Base-by-base conservation (phyloP, 2,797 vertebrate species). In the Cygnus olor region DNA sequence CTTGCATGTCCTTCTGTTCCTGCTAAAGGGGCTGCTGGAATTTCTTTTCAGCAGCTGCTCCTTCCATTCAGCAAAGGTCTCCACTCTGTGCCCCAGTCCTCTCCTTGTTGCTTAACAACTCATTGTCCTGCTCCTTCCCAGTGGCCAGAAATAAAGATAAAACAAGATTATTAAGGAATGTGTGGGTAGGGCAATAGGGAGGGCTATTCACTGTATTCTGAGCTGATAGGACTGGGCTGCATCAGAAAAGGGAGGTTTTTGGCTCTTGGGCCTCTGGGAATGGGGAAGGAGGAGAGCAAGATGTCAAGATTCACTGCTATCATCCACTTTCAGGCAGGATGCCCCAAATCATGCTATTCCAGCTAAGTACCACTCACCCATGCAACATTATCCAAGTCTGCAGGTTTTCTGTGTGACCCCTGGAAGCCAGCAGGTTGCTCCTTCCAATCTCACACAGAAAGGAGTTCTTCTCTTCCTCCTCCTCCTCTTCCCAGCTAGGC, bases 331-430 rank as follows among this genome's bases (percentile, higher is more conserved):
- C 42, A 61, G 18, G 25, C 25, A 66, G 14, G 85, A 8, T 38
- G 1, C 7, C 12, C 20, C 13, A 32, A 56, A 47, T 4, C 64
- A 9, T 40, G 5, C 14, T 13, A 24, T 47, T 44, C 4, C 5
- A 2, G 65, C 3, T 69, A 30, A 32, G 15, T 24, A 20, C 24
- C 18, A 73, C 22, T 80, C n/a, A 42, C 9, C 2, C 17, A 44
- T 0, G 0, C 5, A 61, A 1, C 6, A 25, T 66, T 91, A 25
- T 11, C 15, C 14, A 65, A 45, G 14, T 1, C 16, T 45, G 8
- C 21, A 25, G 32, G 83, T 71, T 2, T 73, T 76, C 69, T 5
- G 10, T 64, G 18, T 53, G 30, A 32, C 11, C 65, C 13, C 38
- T 44, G 20, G 32, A 83, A 74, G 53, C 9, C 65, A 63, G 25